Evolutionary conservation across 2,888 invertebrate genomes (phyloP).

Genomic region (Leptinotarsa tumamoca): DNA sequence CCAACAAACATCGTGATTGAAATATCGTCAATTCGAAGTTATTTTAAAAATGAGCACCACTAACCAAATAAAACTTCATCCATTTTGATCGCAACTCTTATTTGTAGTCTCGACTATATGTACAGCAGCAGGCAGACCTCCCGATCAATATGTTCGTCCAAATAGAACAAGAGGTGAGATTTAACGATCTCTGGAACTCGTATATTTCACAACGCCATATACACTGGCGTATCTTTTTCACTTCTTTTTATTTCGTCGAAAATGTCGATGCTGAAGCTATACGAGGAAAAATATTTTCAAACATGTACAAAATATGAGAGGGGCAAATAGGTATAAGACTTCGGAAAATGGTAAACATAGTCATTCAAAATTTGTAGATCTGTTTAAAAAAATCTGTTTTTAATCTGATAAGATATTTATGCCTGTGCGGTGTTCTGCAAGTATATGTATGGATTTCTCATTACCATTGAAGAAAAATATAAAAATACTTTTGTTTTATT

Average conservation of each 20-base stretch:
- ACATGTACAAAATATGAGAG: no score
- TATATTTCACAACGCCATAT: slow-evolving; percentile 46
- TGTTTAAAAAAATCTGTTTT: no score
- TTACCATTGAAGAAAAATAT: no score
- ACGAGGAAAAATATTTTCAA: neutral
- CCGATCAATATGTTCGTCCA: slow-evolving; percentile 44
- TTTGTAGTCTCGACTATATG: neutral
- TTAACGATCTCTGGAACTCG: slow-evolving; percentile 45
- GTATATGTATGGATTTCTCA: no score
- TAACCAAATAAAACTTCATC: neutral
- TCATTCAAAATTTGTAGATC: no score
- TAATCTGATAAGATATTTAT: no score
- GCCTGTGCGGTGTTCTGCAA: no score
- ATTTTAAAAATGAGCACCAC: neutral
- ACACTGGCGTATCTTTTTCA: slow-evolving; percentile 38
- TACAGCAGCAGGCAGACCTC: slow-evolving; percentile 31
- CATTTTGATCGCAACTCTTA: neutral
- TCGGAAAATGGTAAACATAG: no score
- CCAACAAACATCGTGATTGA: no score
- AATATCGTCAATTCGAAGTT: neutral
- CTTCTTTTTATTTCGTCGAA: slow-evolving; percentile 8
- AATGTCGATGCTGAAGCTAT: neutral
- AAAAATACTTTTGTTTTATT: no score
- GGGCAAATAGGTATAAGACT: no score
- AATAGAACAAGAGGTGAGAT: slow-evolving; percentile 47